Evolutionary conservation across 2,888 invertebrate genomes (phyloP).

Genomic region (Phymatocera aterrima): DNA sequence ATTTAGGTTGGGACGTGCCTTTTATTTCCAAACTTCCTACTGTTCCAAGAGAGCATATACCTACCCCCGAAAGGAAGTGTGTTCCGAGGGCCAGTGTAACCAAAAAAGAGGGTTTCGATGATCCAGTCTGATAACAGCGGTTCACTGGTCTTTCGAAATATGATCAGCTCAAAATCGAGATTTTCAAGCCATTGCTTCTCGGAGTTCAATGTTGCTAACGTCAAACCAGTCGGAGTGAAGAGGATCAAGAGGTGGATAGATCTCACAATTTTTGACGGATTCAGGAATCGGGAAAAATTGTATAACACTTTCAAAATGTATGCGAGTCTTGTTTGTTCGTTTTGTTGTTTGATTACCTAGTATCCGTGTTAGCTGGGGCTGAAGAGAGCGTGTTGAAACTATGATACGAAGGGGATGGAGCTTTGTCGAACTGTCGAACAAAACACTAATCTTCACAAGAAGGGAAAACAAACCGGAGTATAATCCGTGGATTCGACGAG

Average conservation of each 20-base stretch:
- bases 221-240: too few relatives aligned
- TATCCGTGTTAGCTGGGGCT: background rate
- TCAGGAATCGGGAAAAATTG: too few relatives aligned
- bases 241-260: too few relatives aligned
- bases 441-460: background rate
- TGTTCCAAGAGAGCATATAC: background rate
- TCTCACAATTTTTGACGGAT: too few relatives aligned
- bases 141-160: too few relatives aligned
- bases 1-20: conserved; percentile 18
- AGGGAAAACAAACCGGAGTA: conserved; percentile 31
- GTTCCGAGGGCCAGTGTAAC: background rate
- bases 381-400: background rate
- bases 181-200: too few relatives aligned
- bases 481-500: conserved; percentile 17
- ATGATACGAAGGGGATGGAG: background rate
- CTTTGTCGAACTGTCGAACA: conserved; percentile 8
- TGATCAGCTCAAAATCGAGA: too few relatives aligned
- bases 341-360: conserved; percentile 19
- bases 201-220: too few relatives aligned
- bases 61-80: background rate
- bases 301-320: background rate
- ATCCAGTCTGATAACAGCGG: background rate
- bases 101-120: background rate
- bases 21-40: conserved; percentile 18
- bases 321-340: background rate